Evolutionary conservation across 2,888 invertebrate species (phyloP).

Genomic region (Agriopis leucophaearia): DNA sequence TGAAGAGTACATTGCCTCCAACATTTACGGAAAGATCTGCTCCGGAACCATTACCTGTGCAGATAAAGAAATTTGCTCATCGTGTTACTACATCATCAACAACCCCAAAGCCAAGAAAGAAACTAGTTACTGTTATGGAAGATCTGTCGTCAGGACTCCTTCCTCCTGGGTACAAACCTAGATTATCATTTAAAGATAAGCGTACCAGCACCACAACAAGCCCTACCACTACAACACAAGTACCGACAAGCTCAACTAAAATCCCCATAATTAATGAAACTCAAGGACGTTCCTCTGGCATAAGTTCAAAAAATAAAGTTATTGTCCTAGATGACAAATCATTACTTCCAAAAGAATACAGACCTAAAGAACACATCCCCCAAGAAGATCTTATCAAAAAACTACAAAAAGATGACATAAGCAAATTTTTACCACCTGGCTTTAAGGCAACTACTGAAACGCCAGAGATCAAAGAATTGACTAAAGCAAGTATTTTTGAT

Average conservation of each 20-base stretch:
- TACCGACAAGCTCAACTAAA: constrained; percentile 53
- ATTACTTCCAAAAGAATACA: constrained; percentile 85
- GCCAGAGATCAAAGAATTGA: constrained; percentile 59
- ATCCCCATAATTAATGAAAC: constrained; percentile 70
- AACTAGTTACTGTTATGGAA: constrained; percentile 85
- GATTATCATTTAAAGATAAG: constrained; percentile 83
- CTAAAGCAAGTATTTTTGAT: constrained; percentile 64
- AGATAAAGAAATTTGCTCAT: constrained; percentile 89
- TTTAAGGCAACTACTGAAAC: constrained; percentile 82
- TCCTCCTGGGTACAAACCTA: constrained; percentile 88
- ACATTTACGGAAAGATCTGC: constrained; percentile 83
- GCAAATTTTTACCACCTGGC: constrained; percentile 89
- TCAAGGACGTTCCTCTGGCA: constrained; percentile 82
- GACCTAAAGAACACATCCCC: constrained; percentile 71
- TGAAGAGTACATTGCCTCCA: constrained; percentile 81
- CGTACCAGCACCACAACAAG: constrained; percentile 84
- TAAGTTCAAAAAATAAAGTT: constrained; percentile 86
- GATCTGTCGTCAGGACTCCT: constrained; percentile 86
- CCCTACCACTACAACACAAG: constrained; percentile 64
- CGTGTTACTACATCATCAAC: constrained; percentile 74
- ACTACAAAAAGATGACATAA: constrained; percentile 85
- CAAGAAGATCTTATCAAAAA: constrained; percentile 77
- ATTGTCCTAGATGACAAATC: constrained; percentile 85
- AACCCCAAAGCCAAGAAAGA: constrained; percentile 77
- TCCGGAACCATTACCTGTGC: constrained; percentile 87